Evolutionary conservation across 2,113 vertebrate species (phyloP), one percentile per base, ranked within the genome.

Genomic region (Semicossyphus pulcher): DNA sequence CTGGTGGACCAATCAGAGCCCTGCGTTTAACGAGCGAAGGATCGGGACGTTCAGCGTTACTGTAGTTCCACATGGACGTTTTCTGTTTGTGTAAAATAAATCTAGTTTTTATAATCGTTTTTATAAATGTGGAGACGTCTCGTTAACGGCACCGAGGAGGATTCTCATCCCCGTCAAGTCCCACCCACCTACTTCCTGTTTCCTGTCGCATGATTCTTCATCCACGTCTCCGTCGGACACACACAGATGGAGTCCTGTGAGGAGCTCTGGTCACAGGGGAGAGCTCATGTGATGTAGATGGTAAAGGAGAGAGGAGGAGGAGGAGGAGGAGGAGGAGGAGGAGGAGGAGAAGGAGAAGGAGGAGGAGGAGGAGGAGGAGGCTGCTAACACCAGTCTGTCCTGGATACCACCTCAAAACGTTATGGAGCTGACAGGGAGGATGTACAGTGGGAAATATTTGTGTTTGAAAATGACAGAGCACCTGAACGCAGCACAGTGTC

Each of bases 31-130:
- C 94, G 94, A 65, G 51, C 25, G 2, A 49, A 63, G 67, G 90
- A 52, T 78, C 72, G 94, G 94, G 94, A 94, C 94, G 91, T 94
- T 63, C 93, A 94, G 94, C 94, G 92, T 96, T 56, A 48, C 69
- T 57, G 73, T 96, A 95, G 94, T 95, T 95, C 93, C 93, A 94
- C 93, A 16, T 47, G 57, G 94, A 95, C 91, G 70, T 83, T 87
- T 89, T 84, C 56, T 81, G 60, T 79, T 82, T 92, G 95, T 91
- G 95, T 94, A 95, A 95, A 95, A 95, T 67, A 89, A 96, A 95
- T 97, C 95, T 97, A 97, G 95, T 97, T 98, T 99, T 99, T 97
- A 96, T 97, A 96, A 95, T 95, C 94, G 91, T 95, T 97, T 97
- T 96, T 96, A 96, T 96, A 95, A 96, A 96, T 94, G 77, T 84